These are phyloP conservation scores for Gila robusta DNA, from an alignment of 2,797 vertebrate genomes.

Conservation along the genomic window DNA sequence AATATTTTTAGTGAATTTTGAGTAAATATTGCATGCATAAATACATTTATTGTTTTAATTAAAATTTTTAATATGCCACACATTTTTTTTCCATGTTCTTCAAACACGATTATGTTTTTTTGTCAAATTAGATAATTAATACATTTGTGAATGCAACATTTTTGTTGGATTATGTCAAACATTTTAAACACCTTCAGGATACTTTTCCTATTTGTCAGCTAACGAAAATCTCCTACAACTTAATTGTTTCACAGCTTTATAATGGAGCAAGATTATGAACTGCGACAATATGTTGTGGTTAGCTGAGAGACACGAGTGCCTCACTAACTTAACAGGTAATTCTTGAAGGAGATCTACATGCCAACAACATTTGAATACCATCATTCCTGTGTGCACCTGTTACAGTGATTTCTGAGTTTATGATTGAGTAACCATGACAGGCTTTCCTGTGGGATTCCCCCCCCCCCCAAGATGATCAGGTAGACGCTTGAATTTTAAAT, in stretches of 20 bases:
- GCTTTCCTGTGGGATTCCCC: background rate
- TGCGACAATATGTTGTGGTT: background rate
- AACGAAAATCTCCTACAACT: background rate
- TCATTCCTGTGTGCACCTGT: background rate
- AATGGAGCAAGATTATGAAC: background rate
- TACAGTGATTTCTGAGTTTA: background rate
- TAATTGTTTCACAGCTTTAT: background rate
- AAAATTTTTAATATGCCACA: background rate
- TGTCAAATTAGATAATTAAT: background rate
- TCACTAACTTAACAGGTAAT: background rate
- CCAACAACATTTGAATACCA: background rate
- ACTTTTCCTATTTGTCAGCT: no score
- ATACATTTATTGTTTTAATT: background rate
- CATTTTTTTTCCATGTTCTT: background rate
- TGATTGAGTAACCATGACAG: background rate
- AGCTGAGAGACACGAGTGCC: background rate
- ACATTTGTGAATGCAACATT: background rate
- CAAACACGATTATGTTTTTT: background rate
- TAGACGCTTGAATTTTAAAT: background rate
- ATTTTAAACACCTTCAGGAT: background rate
- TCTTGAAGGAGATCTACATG: constrained; percentile 2
- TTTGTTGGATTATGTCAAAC: background rate
- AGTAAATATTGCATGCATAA: background rate
- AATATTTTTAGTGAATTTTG: background rate
- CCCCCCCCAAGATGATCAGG: background rate